A percentile compares a stretch with the other conserved stretches of the same genome.
Evolutionary conservation across 2,888 invertebrate genomes (phyloP).

Genomic region (Eupithecia dodoneata): DNA sequence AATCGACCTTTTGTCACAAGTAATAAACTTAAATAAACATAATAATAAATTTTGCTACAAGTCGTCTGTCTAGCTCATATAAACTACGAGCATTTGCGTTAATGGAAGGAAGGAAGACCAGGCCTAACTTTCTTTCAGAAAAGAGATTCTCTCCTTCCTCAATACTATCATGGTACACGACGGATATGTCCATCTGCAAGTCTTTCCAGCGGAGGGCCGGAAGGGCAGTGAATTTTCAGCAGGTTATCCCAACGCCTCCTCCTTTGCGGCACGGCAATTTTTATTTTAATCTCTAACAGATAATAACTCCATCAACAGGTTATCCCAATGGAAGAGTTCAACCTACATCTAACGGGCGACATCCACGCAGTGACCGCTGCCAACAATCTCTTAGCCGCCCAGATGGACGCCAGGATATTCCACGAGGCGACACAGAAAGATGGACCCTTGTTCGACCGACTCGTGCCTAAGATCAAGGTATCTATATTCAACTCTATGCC

Average conservation of each 20-base stretch:
- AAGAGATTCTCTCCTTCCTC: no score
- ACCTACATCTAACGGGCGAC: slow-evolving; percentile 98
- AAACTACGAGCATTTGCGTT: background rate
- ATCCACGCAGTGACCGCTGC: slow-evolving; percentile 99
- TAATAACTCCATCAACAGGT: slow-evolving; percentile 80
- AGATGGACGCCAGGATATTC: slow-evolving; percentile 97
- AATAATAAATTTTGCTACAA: no score
- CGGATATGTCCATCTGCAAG: no score
- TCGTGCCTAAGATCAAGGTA: slow-evolving; percentile 92
- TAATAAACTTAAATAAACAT: no score
- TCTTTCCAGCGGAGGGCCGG: no score
- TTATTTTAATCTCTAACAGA: background rate
- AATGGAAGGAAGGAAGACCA: background rate
- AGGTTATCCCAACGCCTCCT: no score
- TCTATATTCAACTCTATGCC: background rate
- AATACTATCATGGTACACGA: no score
- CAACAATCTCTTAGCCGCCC: slow-evolving; percentile 98
- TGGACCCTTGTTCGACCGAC: slow-evolving; percentile 91
- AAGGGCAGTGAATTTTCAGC: background rate
- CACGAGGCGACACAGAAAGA: slow-evolving; percentile 98
- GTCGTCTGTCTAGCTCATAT: background rate
- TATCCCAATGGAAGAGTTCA: slow-evolving; percentile 99
- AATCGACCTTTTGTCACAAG: background rate
- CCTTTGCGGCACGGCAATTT: no score
- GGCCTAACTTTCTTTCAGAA: no score